Evolutionary conservation across 2,113 vertebrate genomes (phyloP), one percentile per base, ranked within the genome.

Genomic region (Callaeas wilsoni): DNA sequence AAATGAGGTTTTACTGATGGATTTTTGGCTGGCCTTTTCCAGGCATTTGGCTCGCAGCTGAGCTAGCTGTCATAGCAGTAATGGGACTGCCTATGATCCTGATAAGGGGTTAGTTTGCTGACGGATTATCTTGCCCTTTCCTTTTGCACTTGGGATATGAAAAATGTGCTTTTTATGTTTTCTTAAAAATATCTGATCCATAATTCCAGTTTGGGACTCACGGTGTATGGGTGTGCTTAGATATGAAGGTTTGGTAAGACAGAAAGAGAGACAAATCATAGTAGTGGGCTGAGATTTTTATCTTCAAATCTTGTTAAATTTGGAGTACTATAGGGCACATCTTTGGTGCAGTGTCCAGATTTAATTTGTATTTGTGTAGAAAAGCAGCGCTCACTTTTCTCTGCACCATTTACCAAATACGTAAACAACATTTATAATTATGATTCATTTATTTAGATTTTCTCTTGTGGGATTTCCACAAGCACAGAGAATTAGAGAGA

Each of bases 21-120:
- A 37, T 80, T 93, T 91, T 82, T 87, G 90, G 87, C 93, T 96
- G 94, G 82, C 92, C 95, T 90, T 93, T 86, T 10, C 27, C 75
- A 47, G 91, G 85, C 84, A 6, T 32, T 91, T 91, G 90, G 73
- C 90, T 94, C 1, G 0, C 75, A 85, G 91, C 91, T 83, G 87
- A 79, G 78, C 84, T 49, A 23, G 94, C 90, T 93, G 94, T 87
- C 94, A 68, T 4, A 70, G 93, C 76, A 82, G 79, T 79, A 89
- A 93, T 82, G 88, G 96, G 64, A 11, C 92, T 90, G 88, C 75
- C 56, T 13, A 1, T 12, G 80, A 87, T 60, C 83, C 64, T 10
- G 20, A 37, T 86, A 60, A 84, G 93, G 69, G 76, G 83, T 75
- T 82, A 19, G 27, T n/a, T 67, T 60, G 73, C 88, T 88, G 90